These are phyloP conservation scores for Esperia sulphurella DNA, from an alignment of 2,888 invertebrate genomes.

Conservation along the genomic window DNA sequence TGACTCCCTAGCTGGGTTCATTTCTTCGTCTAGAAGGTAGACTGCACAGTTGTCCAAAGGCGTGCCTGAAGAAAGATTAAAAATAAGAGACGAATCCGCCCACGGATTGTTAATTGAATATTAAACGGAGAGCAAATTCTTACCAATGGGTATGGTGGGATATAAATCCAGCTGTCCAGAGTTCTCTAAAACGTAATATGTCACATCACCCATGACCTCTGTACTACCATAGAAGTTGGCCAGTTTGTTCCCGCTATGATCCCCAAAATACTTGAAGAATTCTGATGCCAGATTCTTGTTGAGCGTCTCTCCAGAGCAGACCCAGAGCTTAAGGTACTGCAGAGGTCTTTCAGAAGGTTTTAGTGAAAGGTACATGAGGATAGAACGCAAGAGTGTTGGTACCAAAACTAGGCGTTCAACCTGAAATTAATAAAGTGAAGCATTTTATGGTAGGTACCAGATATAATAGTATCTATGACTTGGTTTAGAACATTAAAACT, in stretches of 20 bases:
- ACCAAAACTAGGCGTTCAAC: slow-evolving; percentile 90
- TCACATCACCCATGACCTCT: slow-evolving; percentile 95
- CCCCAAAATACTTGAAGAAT: slow-evolving; percentile 88
- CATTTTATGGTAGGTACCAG: background rate
- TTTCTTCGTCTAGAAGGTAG: slow-evolving; percentile 87
- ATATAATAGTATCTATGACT: background rate
- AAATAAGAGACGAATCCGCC: background rate
- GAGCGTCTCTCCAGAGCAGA: slow-evolving; percentile 93
- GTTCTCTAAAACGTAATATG: slow-evolving; percentile 84
- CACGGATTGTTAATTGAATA: background rate
- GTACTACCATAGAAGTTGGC: slow-evolving; percentile 96
- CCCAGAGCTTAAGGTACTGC: slow-evolving; percentile 84
- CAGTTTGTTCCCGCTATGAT: slow-evolving; percentile 79
- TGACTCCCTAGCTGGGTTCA: slow-evolving; percentile 84
- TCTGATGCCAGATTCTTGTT: slow-evolving; percentile 84
- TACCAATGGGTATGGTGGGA: slow-evolving; percentile 90
- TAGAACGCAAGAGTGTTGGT: slow-evolving; percentile 88
- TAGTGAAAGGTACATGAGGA: slow-evolving; percentile 86
- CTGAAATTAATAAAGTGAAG: slow-evolving; percentile 43
- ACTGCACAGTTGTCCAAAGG: slow-evolving; percentile 90
- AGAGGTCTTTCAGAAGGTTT: slow-evolving; percentile 78
- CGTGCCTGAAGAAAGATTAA: slow-evolving; percentile 68
- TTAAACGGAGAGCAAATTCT: slow-evolving; percentile 25
- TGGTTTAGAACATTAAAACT: background rate
- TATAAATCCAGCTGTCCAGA: slow-evolving; percentile 79